phyloP scores from a whole-genome alignment of 2,113 vertebrate genomes.

The Cacatua alba region DNA sequence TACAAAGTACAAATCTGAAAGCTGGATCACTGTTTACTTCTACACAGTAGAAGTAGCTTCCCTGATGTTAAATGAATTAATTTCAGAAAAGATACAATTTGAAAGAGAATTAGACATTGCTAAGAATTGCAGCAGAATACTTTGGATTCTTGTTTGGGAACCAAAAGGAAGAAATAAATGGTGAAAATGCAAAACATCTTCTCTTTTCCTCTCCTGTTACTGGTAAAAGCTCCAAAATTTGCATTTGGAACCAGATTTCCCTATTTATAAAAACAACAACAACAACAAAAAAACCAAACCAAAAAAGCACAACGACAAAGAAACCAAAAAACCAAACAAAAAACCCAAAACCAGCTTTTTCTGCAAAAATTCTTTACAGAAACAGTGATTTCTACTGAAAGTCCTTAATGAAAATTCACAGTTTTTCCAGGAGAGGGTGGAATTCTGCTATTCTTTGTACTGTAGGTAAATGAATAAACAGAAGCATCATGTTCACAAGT shows the following conservation, averaged over 20 bases:
- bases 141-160: neutral
- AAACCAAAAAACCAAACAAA: neutral
- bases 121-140: neutral
- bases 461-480: neutral
- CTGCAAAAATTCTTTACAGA: neutral
- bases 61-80: neutral
- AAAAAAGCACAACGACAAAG: no score
- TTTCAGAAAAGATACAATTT: neutral
- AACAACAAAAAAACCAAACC: no score
- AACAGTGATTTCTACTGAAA: neutral
- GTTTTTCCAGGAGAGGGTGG: constrained; percentile 63
- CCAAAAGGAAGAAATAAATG: neutral
- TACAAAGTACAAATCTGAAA: neutral
- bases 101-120: neutral
- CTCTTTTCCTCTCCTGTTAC: neutral
- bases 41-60: neutral
- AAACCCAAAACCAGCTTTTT: rapidly evolving
- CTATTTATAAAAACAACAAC: neutral
- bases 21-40: neutral
- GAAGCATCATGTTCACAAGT: neutral
- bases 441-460: constrained; percentile 38
- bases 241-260: neutral
- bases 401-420: neutral
- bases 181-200: neutral
- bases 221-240: neutral